phyloP scores from a whole-genome alignment of 1,140 invertebrate genomes.

The Antheraea pernyi region DNA sequence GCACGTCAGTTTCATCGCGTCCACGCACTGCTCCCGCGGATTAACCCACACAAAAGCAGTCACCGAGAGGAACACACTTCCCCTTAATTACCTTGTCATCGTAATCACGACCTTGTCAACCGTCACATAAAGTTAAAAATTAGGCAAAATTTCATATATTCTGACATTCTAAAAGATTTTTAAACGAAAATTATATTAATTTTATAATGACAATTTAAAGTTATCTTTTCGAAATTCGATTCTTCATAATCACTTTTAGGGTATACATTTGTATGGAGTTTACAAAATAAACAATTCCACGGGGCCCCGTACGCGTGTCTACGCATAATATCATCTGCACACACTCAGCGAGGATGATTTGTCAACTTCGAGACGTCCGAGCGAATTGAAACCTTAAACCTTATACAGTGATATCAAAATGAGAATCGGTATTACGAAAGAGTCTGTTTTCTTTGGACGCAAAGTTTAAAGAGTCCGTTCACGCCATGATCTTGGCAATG shows the following conservation, averaged over 20 bases:
- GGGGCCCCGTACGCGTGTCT: constrained; percentile 14
- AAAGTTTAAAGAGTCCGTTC: constrained; percentile 52
- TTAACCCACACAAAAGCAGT: constrained; percentile 10
- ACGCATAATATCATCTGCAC: constrained; percentile 19
- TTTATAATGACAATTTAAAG: neutral
- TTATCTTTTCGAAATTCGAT: neutral
- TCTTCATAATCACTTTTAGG: neutral
- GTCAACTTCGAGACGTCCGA: constrained; percentile 3
- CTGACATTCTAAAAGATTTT: neutral
- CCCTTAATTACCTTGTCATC: constrained; percentile 13
- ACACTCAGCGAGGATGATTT: constrained; percentile 15
- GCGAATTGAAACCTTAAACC: neutral
- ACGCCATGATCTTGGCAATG: constrained; percentile 41
- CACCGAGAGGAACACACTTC: neutral
- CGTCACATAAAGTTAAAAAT: neutral
- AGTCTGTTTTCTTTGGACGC: constrained; percentile 42
- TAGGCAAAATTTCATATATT: neutral
- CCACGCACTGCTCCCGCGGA: constrained; percentile 13
- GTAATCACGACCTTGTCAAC: constrained; percentile 2
- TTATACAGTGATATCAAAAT: neutral
- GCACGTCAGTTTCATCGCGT: constrained; percentile 8
- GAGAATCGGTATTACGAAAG: neutral
- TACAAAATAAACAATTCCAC: constrained; percentile 5
- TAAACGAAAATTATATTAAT: neutral
- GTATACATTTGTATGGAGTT: neutral